Evolutionary conservation across 2,113 vertebrate genomes (phyloP), one percentile per base, ranked within the genome.

Genomic region (Ochotona princeps): DNA sequence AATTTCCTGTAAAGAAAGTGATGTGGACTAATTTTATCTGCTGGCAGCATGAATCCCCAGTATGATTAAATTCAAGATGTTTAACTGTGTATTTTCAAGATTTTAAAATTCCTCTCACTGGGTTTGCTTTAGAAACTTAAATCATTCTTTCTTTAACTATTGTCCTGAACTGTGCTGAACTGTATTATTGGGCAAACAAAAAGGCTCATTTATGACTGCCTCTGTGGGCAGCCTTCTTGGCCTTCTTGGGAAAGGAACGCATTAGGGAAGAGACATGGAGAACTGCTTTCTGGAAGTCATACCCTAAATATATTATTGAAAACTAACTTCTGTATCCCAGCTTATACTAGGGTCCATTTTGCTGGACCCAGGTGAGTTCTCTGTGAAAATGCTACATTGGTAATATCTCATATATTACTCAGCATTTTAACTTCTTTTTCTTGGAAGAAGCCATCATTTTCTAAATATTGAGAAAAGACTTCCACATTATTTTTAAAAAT

Each of bases 1-100:
- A 87, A 80, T 96, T 94, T 63, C 38, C 30, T 90, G 35, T 74
- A 90, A 85, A n/a, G 72, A 89, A 85, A 95, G 47, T 67, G 7
- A 23, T 82, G 47, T 38, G 76, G 61, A 76, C 38, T 91, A 44
- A 90, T 92, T 95, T 95, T 80, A 72, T 92, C 57, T 94, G 61
- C 60, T 86, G 65, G 82, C 85, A 90, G 54, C 38, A 83, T 91
- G 73, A 80, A 87, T 74, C 23, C 38, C 54, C 25, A 63, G 13
- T 47, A 44, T 76, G 47, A 92, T 85, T 90, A 84, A 89, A 26
- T 80, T 91, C 54, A 80, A 28, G 91, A 94, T 81, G 95, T 61
- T 89, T 93, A 91, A 73, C 20, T 82, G 49, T 72, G 11, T 21
- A 65, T 92, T 80, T 94, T 9, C 20, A 81, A 25, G 25, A 20